A percentile compares a stretch with the other conserved stretches of the same genome.
Evolutionary conservation across 2,797 vertebrate genomes (phyloP).

Genomic region (Atherinosoma microstoma): DNA sequence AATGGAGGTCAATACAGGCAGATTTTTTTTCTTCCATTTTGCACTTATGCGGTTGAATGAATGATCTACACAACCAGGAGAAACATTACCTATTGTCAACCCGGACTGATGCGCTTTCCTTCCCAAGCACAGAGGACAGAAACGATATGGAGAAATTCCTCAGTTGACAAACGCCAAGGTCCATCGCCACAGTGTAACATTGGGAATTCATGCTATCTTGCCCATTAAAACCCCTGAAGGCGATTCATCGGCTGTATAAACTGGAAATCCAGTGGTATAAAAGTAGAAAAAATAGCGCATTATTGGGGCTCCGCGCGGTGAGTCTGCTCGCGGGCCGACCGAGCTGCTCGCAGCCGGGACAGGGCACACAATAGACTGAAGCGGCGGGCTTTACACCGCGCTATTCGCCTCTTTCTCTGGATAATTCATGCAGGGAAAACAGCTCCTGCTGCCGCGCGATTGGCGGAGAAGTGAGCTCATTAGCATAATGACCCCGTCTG

Average conservation of each 20-base stretch:
- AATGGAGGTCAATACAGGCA: constrained; percentile 18
- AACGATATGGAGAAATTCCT: constrained; percentile 96
- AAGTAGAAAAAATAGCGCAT: constrained; percentile 70
- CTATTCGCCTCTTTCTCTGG: constrained; percentile 49
- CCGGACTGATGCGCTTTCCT: constrained; percentile 88
- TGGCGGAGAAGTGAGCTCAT: constrained; percentile 72
- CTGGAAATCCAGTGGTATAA: constrained; percentile 58
- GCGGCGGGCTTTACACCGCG: constrained; percentile 71
- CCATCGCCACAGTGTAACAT: constrained; percentile 94
- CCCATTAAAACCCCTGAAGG: constrained; percentile 57
- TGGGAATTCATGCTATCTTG: constrained; percentile 87
- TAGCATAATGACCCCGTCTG: constrained; percentile 61
- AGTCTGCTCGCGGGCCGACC: constrained; percentile 36
- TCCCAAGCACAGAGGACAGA: constrained; percentile 92
- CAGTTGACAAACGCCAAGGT: constrained; percentile 95
- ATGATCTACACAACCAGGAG: neutral
- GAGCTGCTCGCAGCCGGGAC: constrained; percentile 47
- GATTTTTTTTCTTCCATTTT: too few species aligned
- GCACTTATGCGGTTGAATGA: neutral
- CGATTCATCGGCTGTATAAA: constrained; percentile 6
- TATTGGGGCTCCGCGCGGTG: constrained; percentile 25
- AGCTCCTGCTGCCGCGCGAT: constrained; percentile 62
- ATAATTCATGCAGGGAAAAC: constrained; percentile 69
- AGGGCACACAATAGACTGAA: constrained; percentile 80
- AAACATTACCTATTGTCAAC: constrained; percentile 89